These are phyloP conservation scores for Baryphthengus martii DNA, from an alignment of 2,113 vertebrate genomes.

Conservation along the genomic window DNA sequence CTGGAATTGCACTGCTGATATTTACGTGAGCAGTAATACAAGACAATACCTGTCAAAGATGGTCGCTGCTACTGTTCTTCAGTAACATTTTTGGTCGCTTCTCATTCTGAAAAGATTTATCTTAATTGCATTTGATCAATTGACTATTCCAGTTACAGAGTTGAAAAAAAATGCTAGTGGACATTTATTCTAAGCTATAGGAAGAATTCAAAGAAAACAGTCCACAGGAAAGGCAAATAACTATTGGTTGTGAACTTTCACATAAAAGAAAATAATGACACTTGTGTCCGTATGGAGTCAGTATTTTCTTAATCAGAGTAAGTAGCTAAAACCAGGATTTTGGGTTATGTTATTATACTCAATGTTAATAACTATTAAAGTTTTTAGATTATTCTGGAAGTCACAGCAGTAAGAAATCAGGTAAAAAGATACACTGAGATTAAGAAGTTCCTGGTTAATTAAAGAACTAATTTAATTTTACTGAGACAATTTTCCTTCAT, in stretches of 20 bases:
- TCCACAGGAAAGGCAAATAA: not conserved
- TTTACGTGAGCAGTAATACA: not conserved
- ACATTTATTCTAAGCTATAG: not conserved
- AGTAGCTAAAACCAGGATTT: not conserved
- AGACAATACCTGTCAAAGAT: not conserved
- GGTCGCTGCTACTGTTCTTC: not conserved
- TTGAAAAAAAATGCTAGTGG: not conserved
- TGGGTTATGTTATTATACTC: not conserved
- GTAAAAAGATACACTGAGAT: not conserved
- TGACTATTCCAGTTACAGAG: not conserved
- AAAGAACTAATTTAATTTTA: not conserved
- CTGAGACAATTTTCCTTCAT: not conserved
- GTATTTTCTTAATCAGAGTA: not conserved
- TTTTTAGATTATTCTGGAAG: not conserved
- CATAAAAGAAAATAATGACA: not conserved
- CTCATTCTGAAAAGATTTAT: not conserved
- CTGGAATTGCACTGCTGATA: not conserved
- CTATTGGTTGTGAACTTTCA: not conserved
- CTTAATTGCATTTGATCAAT: not conserved
- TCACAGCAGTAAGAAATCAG: not conserved
- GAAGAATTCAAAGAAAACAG: not conserved
- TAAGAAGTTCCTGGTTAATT: not conserved
- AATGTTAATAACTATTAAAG: not conserved
- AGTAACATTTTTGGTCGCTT: not conserved
- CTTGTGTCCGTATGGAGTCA: not conserved